Evolutionary conservation across 2,888 invertebrate genomes (phyloP).

Genomic region (Cordylochernes scorpioides): DNA sequence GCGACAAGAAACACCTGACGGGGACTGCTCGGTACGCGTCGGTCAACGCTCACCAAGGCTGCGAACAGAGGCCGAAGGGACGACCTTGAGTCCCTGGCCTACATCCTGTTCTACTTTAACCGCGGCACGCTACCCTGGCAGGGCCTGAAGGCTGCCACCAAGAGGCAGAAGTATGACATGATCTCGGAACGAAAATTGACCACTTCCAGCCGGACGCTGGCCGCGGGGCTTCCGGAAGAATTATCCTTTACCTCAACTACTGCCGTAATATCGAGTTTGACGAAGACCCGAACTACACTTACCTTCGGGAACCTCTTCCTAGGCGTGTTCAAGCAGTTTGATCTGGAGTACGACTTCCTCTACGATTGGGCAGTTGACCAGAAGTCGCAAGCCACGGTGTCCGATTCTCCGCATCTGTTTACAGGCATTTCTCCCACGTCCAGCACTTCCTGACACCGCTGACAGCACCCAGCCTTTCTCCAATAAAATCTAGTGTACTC

Average conservation of each 20-base stretch:
- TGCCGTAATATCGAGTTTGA: constrained; percentile 87
- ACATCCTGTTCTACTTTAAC: constrained; percentile 98
- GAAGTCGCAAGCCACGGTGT: too few relatives aligned
- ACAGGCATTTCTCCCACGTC: too few relatives aligned
- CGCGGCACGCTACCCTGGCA: constrained; percentile 96
- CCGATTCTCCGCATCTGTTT: too few relatives aligned
- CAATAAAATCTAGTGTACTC: too few relatives aligned
- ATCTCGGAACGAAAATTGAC: constrained; percentile 98
- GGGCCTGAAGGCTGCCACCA: constrained; percentile 89
- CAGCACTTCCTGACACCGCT: too few relatives aligned
- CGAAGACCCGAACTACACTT: constrained; percentile 86
- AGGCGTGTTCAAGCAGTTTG: constrained; percentile 41
- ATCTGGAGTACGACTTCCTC: not conserved
- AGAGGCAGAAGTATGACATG: constrained; percentile 93
- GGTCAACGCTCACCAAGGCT: not conserved
- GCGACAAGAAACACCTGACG: not conserved
- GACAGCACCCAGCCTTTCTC: too few relatives aligned
- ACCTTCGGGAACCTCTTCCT: constrained; percentile 77
- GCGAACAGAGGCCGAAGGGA: constrained; percentile 84
- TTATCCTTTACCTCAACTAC: constrained; percentile 80
- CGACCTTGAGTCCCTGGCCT: constrained; percentile 88
- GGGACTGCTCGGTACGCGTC: not conserved
- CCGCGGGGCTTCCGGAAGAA: constrained; percentile 45
- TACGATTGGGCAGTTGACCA: too few relatives aligned
- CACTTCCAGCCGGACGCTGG: constrained; percentile 55